Evolutionary conservation across 2,113 vertebrate genomes (phyloP).

Genomic region (Lasiurus cinereus): DNA sequence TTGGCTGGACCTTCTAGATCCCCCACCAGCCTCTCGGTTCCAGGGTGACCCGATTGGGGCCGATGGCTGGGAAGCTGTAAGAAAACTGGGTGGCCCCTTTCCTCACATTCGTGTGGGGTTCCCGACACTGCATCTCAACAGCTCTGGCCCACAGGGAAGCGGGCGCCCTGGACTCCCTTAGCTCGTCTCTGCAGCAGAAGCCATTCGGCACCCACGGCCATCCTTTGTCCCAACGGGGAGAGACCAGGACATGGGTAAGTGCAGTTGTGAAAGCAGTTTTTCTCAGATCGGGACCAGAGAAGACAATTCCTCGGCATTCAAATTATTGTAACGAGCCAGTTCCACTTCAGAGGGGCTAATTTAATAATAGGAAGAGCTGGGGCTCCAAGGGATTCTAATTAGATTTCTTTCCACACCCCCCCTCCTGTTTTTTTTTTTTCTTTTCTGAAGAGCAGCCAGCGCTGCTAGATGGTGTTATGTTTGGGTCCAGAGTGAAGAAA

Average conservation of each 20-base stretch:
- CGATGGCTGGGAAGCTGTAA: no score
- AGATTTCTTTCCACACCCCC: conserved; percentile 72
- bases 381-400: conserved; percentile 75
- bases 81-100: not conserved
- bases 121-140: not conserved
- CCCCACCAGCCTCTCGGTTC: not conserved
- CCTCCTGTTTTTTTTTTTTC: not conserved
- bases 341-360: conserved; percentile 64
- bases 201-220: not conserved
- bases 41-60: not conserved
- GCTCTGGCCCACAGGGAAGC: not conserved
- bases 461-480: conserved; percentile 55
- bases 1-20: not conserved
- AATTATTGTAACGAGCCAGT: conserved; percentile 73
- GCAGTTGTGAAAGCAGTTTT: conserved; percentile 52
- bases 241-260: not conserved
- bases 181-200: not conserved
- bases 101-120: not conserved
- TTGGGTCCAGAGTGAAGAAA: conserved; percentile 70
- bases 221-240: conserved; percentile 3
- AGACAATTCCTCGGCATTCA: conserved; percentile 61
- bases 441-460: conserved; percentile 78
- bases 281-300: not conserved
- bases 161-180: not conserved
- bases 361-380: conserved; percentile 54